Evolutionary conservation across 2,113 vertebrate genomes (phyloP).

Genomic region (Microcebus griseorufus): DNA sequence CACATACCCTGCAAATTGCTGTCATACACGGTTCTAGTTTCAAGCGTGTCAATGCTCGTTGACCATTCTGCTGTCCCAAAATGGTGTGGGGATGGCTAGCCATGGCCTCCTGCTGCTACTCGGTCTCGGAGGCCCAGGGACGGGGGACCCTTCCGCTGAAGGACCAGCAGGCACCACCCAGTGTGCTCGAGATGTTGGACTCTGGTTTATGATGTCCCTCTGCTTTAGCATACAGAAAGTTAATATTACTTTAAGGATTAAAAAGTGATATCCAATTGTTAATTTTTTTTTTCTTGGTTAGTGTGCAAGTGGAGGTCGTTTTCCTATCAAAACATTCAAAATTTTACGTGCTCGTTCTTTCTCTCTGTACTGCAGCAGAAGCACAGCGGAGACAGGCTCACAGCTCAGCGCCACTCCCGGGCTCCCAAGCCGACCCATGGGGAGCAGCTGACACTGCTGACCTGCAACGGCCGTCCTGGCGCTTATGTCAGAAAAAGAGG

Average conservation of each 20-base stretch:
- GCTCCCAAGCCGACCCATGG: fast-evolving
- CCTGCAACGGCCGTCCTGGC: neutral
- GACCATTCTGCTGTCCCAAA: neutral
- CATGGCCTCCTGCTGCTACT: fast-evolving
- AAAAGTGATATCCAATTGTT: neutral
- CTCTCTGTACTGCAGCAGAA: neutral
- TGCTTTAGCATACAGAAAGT: neutral
- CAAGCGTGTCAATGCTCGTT: neutral
- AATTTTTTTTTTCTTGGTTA: no score
- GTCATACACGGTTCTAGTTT: neutral
- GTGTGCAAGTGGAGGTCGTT: neutral
- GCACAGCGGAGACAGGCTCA: neutral
- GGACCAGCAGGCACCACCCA: fast-evolving
- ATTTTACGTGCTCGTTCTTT: fast-evolving
- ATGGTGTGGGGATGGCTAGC: fast-evolving
- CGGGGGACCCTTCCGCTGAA: neutral
- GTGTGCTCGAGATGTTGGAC: fast-evolving
- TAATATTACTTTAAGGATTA: neutral
- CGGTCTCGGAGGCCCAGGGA: fast-evolving
- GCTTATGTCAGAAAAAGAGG: neutral
- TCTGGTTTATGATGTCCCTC: neutral
- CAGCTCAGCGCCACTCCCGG: fast-evolving
- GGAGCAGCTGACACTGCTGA: neutral
- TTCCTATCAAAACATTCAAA: neutral
- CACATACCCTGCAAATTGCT: neutral